Evolutionary conservation across 2,113 vertebrate genomes (phyloP).

Genomic region (Marmota flaviventris): DNA sequence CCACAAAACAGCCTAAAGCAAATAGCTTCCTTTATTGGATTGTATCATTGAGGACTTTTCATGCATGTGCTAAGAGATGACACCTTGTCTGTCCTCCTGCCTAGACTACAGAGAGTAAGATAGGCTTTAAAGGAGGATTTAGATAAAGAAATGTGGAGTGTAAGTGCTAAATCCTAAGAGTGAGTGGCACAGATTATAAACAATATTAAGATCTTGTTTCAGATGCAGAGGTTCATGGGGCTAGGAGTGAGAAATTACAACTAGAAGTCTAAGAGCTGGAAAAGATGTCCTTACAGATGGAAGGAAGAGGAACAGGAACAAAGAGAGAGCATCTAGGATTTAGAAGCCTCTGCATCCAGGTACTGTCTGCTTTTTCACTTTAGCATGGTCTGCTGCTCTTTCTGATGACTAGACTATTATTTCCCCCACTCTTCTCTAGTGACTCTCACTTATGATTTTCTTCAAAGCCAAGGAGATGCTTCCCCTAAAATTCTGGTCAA

Average conservation of each 20-base stretch:
- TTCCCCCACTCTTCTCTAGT: neutral
- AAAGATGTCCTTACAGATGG: neutral
- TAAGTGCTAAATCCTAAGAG: neutral
- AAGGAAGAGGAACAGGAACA: neutral
- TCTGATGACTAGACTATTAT: neutral
- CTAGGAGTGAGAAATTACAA: neutral
- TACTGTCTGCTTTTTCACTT: neutral
- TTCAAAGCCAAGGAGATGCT: neutral
- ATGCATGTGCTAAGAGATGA: neutral
- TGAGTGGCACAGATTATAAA: neutral
- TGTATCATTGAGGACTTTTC: neutral
- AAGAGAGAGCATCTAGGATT: neutral
- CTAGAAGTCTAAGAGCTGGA: neutral
- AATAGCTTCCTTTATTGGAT: neutral
- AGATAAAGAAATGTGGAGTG: neutral
- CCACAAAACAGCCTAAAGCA: neutral
- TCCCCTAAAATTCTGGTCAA: neutral
- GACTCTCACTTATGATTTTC: neutral
- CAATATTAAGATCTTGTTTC: neutral
- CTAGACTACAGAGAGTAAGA: accelerated
- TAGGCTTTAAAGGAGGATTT: neutral
- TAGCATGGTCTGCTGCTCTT: accelerated
- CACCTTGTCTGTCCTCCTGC: neutral
- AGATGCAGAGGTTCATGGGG: neutral
- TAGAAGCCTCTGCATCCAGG: neutral